A percentile compares a stretch with the other conserved stretches of the same genome.
phyloP scores from a whole-genome alignment of 2,113 vertebrate genomes.

The Burhinus bistriatus region DNA sequence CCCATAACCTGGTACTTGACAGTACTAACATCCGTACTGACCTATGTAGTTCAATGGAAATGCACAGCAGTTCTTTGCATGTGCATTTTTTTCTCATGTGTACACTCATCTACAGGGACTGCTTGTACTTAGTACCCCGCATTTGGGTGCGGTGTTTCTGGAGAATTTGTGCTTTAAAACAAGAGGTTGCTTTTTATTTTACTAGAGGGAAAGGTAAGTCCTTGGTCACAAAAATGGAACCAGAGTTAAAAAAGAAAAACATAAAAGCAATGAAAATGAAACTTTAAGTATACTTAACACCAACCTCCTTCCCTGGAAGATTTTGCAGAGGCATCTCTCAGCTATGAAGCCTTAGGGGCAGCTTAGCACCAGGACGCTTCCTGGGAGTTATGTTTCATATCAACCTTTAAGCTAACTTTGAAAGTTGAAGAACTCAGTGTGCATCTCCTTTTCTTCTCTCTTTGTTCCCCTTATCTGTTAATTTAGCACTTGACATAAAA shows the following conservation, averaged over 20 bases:
- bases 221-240: background rate
- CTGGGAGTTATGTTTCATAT: background rate
- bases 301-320: background rate
- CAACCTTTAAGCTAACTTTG: background rate
- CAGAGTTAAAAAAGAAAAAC: background rate
- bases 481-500: background rate
- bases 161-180: background rate
- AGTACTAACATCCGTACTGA: background rate
- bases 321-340: background rate
- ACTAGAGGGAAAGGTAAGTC: background rate
- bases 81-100: background rate
- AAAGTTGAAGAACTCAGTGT: background rate
- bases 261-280: background rate
- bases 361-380: accelerated
- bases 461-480: background rate
- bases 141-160: background rate
- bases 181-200: background rate
- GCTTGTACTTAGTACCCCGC: background rate
- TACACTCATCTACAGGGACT: background rate
- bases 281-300: background rate
- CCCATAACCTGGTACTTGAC: background rate
- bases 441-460: background rate
- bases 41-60: background rate
- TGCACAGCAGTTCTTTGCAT: background rate
- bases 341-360: background rate